Evolutionary conservation across 2,888 invertebrate genomes (phyloP).

Genomic region (Conistra vaccinii): DNA sequence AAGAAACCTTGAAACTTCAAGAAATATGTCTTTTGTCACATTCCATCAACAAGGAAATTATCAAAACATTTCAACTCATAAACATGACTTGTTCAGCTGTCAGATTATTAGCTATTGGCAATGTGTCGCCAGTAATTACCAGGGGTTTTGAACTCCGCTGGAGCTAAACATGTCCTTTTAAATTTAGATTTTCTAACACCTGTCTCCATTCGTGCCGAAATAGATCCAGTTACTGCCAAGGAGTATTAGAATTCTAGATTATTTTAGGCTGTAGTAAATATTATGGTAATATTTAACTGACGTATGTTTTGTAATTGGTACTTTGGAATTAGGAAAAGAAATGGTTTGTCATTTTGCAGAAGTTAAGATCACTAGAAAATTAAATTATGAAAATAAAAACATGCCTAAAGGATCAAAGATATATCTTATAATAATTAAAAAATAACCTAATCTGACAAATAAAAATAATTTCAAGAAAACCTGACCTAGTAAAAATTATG

Average conservation of each 20-base stretch:
- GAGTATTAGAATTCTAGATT: constrained; percentile 36
- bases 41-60: not conserved
- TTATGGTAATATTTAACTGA: not conserved
- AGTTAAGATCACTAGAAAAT: not conserved
- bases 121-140: constrained; percentile 66
- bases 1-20: constrained; percentile 20
- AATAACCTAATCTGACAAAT: not conserved
- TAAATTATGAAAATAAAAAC: not conserved
- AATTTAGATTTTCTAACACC: constrained; percentile 72
- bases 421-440: not conserved
- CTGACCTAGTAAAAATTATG: not conserved
- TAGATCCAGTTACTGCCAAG: constrained; percentile 59
- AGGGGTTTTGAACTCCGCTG: constrained; percentile 71
- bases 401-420: not conserved
- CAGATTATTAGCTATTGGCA: constrained; percentile 74
- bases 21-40: constrained; percentile 10
- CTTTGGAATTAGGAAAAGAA: not conserved
- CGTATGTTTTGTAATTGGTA: not conserved
- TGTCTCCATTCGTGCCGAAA: constrained; percentile 62
- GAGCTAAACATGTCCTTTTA: constrained; percentile 54
- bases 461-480: not conserved
- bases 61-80: constrained; percentile 30
- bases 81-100: constrained; percentile 56
- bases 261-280: constrained; percentile 48
- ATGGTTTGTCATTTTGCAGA: not conserved